These are phyloP conservation scores for Aethina tumida DNA, from an alignment of 1,140 invertebrate genomes.

Conservation along the genomic window DNA sequence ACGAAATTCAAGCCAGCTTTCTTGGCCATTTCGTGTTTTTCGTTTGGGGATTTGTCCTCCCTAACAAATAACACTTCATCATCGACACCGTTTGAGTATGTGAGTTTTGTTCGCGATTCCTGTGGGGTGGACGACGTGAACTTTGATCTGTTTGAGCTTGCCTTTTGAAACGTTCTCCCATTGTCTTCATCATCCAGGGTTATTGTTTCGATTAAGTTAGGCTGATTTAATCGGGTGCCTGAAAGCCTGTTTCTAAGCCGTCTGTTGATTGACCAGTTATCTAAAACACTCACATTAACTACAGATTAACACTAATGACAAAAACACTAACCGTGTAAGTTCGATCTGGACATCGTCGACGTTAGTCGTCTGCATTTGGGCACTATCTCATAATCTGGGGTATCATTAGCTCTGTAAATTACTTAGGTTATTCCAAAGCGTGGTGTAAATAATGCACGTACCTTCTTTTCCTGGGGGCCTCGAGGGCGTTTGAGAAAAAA, in stretches of 20 bases:
- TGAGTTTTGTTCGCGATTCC: not conserved
- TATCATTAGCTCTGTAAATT: not conserved
- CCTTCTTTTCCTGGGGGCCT: conserved; percentile 5
- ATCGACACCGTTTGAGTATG: conserved; percentile 12
- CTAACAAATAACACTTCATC: conserved; percentile 23
- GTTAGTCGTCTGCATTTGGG: no score
- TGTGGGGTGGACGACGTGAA: conserved; percentile 17
- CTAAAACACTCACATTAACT: not conserved
- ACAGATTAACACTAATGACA: not conserved
- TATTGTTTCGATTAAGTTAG: conserved; percentile 9
- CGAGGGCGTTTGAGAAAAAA: conserved; percentile 9
- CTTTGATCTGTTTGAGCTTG: conserved; percentile 3
- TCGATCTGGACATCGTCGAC: not conserved
- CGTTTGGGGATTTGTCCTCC: conserved; percentile 11
- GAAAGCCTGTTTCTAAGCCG: not conserved
- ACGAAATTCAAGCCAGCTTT: conserved; percentile 18
- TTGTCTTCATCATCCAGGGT: conserved; percentile 19
- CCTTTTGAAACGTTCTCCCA: conserved; percentile 1
- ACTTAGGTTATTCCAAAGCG: not conserved
- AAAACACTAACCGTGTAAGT: not conserved
- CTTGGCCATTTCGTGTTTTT: conserved; percentile 14
- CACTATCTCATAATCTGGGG: no score
- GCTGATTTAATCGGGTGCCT: not conserved
- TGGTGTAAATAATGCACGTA: not conserved
- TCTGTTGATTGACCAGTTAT: not conserved